These are phyloP conservation scores for Athripsodes cinereus DNA, from an alignment of 2,888 invertebrate genomes.

Conservation along the genomic window DNA sequence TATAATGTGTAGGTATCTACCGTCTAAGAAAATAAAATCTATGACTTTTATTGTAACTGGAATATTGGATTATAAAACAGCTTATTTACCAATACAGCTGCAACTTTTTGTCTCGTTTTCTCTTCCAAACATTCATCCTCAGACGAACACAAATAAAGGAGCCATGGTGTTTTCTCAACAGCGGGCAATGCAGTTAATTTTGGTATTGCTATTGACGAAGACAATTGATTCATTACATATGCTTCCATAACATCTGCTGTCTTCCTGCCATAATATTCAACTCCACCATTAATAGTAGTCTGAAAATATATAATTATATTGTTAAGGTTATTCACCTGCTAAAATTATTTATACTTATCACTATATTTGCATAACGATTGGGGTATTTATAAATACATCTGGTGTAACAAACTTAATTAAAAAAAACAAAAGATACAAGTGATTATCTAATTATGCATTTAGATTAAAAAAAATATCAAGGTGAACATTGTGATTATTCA, in stretches of 20 bases:
- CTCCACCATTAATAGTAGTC: conserved; percentile 52
- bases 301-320: conserved; percentile 32
- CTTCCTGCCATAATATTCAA: conserved; percentile 55
- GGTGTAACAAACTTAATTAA: no score
- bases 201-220: conserved; percentile 39
- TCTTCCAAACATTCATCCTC: conserved; percentile 49
- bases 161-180: conserved; percentile 40
- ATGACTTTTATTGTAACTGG: no score
- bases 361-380: no score
- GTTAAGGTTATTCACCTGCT: no score
- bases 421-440: no score
- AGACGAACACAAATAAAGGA: conserved; percentile 53
- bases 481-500: no score
- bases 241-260: conserved; percentile 54
- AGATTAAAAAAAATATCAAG: no score
- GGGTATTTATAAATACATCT: no score
- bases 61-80: no score
- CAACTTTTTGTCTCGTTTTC: conserved; percentile 57
- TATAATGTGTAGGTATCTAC: no score
- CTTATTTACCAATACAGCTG: conserved; percentile 68
- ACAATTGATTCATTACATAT: conserved; percentile 56
- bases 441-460: background rate
- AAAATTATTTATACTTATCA: no score
- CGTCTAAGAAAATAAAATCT: no score
- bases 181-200: conserved; percentile 37